Base-by-base conservation (phyloP, 2,888 invertebrate species). In the Rotaria socialis region DNA sequence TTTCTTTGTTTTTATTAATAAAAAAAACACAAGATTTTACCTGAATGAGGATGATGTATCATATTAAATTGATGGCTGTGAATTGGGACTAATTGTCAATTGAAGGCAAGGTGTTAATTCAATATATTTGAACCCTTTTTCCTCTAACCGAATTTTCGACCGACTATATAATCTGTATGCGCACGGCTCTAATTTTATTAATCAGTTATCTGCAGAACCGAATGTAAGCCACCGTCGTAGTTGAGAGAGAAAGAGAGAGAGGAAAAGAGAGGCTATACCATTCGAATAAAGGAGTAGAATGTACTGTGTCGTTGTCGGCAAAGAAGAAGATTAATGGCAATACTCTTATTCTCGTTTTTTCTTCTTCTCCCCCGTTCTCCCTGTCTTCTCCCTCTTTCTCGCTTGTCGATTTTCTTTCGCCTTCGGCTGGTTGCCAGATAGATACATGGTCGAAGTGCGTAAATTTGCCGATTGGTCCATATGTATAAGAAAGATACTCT, bases 91-190 rank as follows among this genome's bases (percentile, higher is more conserved):
- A 60, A 60, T 60, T 60, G 58, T 60, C n/a, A 60, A 60, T 60
- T 60, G 58, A 60, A 60, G 58, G 58, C 58, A 60, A 60, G 58
- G 58, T 60, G 58, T 27, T 60, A 60, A 60, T 60, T 60, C 27
- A 60, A 60, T 60, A 60, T 60, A 60, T 60, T 60, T 60, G 58
- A 60, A 60, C 58, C 58, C 58, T 60, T 60, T 60, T 60, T 60
- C 14, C 58, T 60, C 58, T 60, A 60, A 60, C 58, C 58, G 58
- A 60, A 60, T 60, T 60, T 60, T 60, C 58, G 58, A 60, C 58
- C 58, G 58, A 60, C n/a, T n/a, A 60, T 60, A n/a, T 60, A 60
- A 60, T 60, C 58, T 60, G 58, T 60, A 24, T 60, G 58, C 58
- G n/a, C 58, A 60, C 58, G 58, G 58, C 58, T 60, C 58, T 60